Percentiles rank a stretch among this genome's conserved stretches.
Conservation (phyloP, 2,113 vertebrate species). For the Corythoichthys haematopterus region DNA sequence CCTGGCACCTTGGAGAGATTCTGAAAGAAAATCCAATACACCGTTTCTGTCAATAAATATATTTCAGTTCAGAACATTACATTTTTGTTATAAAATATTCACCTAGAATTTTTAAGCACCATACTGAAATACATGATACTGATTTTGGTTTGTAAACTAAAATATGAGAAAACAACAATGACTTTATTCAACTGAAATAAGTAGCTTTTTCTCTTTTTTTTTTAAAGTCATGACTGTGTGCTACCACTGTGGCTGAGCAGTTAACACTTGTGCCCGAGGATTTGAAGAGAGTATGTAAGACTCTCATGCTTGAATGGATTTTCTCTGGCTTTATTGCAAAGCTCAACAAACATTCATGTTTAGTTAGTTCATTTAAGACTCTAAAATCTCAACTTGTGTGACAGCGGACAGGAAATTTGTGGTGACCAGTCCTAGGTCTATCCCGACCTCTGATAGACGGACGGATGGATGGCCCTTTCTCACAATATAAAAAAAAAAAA, state of each 20-base stretch:
- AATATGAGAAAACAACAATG: too few relatives aligned
- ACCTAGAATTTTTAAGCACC: neutral
- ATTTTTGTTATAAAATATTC: neutral
- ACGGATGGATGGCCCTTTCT: too few relatives aligned
- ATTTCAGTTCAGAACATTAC: neutral
- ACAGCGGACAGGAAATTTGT: neutral
- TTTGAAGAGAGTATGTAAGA: neutral
- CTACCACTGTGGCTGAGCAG: too few relatives aligned
- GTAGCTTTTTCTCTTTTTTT: too few relatives aligned
- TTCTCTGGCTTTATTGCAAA: neutral
- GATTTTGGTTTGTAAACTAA: too few relatives aligned
- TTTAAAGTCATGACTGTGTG: too few relatives aligned
- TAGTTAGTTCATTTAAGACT: neutral
- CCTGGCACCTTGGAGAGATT: slow-evolving; percentile 70
- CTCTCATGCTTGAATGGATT: neutral
- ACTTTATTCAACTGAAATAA: too few relatives aligned
- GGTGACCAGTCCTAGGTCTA: too few relatives aligned
- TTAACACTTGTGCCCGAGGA: too few relatives aligned
- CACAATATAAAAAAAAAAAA: too few relatives aligned
- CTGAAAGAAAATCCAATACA: slow-evolving; percentile 43
- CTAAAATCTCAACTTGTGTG: neutral
- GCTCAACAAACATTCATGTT: neutral
- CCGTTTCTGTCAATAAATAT: neutral
- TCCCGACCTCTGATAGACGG: too few relatives aligned
- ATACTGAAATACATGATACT: too few relatives aligned